Evolutionary conservation across 2,113 vertebrate species (phyloP).

Genomic region (Gambusia affinis): DNA sequence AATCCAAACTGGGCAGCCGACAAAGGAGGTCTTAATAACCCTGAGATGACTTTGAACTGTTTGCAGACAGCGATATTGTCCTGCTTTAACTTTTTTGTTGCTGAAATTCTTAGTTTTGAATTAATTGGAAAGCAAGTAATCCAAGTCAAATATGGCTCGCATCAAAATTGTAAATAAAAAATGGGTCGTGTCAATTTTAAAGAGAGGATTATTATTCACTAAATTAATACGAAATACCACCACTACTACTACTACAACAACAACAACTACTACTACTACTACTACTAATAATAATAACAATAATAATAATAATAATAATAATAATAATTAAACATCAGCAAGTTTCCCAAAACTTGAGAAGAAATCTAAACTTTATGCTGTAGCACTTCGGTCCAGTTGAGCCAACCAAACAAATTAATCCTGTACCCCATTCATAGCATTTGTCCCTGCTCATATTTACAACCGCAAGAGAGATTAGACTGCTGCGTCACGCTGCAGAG

Average conservation of each 20-base stretch:
- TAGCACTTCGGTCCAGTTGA: too few species aligned
- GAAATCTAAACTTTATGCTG: too few species aligned
- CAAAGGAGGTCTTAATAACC: constrained; percentile 61
- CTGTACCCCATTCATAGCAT: neutral
- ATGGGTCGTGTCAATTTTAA: neutral
- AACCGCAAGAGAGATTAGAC: neutral
- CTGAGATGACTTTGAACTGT: constrained; percentile 58
- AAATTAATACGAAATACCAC: neutral
- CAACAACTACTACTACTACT: too few species aligned
- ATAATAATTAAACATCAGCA: too few species aligned
- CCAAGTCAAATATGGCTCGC: neutral
- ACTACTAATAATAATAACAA: too few species aligned
- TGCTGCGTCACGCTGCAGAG: constrained; percentile 20
- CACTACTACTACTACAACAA: too few species aligned
- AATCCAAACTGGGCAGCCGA: constrained; percentile 74
- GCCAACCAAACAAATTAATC: neutral
- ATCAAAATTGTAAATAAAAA: neutral
- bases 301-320: too few species aligned
- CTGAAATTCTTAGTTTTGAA: neutral
- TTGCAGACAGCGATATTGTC: constrained; percentile 39
- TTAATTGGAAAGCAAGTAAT: neutral
- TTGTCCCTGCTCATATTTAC: neutral
- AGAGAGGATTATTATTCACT: neutral
- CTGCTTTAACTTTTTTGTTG: neutral
- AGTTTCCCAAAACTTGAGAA: too few species aligned